These are phyloP conservation scores for Eucera pruinosa DNA, from an alignment of 2,888 invertebrate species.

Conservation along the genomic window DNA sequence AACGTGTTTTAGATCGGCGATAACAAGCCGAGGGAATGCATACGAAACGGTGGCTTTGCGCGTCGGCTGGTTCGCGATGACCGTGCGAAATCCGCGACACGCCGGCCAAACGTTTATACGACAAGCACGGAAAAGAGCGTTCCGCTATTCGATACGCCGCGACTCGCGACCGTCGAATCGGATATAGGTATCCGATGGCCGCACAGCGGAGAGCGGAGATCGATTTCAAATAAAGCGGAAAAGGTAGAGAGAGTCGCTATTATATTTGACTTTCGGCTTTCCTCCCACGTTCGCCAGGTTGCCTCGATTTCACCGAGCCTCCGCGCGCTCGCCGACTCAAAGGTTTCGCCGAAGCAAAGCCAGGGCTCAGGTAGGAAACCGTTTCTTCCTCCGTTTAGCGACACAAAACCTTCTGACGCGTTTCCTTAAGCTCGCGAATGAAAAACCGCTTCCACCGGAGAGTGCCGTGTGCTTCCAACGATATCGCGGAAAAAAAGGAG, in stretches of 20 bases:
- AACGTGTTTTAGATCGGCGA: slow-evolving; percentile 43
- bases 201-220: slow-evolving; percentile 47
- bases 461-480: background rate
- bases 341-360: slow-evolving; percentile 43
- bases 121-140: slow-evolving; percentile 58
- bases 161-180: slow-evolving; percentile 56
- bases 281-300: slow-evolving; percentile 58
- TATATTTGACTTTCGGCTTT: slow-evolving; percentile 70
- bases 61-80: slow-evolving; percentile 29
- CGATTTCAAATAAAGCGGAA: slow-evolving; percentile 71
- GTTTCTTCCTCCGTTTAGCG: slow-evolving; percentile 5
- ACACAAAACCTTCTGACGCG: background rate
- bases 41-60: slow-evolving; percentile 18
- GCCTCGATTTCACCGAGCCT: slow-evolving; percentile 44
- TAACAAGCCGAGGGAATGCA: slow-evolving; percentile 35
- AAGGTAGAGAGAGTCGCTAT: slow-evolving; percentile 51
- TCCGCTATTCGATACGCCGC: slow-evolving; percentile 56
- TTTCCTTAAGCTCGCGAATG: slow-evolving; percentile 8
- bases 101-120: slow-evolving; percentile 54
- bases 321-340: slow-evolving; percentile 36
- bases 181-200: slow-evolving; percentile 60
- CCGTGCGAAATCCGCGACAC: slow-evolving; percentile 42
- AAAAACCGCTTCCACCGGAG: slow-evolving; percentile 9
- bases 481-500: background rate
- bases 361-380: slow-evolving; percentile 1